phyloP scores from a whole-genome alignment of 2,113 vertebrate genomes.

The Trinectes maculatus region DNA sequence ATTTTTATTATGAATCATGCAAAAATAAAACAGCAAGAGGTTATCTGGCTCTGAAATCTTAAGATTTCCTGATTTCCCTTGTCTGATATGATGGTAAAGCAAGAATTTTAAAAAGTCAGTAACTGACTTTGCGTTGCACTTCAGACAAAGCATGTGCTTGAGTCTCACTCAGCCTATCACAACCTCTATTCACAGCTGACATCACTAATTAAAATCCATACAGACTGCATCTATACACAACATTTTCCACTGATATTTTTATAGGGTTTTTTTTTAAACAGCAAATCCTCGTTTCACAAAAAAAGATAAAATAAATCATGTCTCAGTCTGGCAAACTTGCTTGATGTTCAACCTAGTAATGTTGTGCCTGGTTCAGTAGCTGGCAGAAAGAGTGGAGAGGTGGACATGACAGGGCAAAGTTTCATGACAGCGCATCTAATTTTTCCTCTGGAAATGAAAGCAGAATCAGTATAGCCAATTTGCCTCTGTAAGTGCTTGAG shows the following conservation, averaged over 20 bases:
- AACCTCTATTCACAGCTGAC: constrained; percentile 5
- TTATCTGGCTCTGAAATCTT: neutral
- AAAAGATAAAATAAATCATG: no score
- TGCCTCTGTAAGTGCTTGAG: constrained; percentile 41
- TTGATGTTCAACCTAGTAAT: constrained; percentile 2
- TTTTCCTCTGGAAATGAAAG: constrained; percentile 17
- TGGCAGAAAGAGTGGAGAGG: neutral
- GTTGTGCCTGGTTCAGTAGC: constrained; percentile 9
- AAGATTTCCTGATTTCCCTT: neutral
- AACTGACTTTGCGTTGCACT: no score
- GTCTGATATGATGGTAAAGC: no score
- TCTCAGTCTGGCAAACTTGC: constrained; percentile 17
- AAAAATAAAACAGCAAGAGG: neutral
- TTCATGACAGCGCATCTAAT: constrained; percentile 49
- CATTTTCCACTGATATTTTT: no score
- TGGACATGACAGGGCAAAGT: neutral
- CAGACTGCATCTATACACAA: neutral
- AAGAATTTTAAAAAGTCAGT: no score
- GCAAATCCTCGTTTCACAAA: no score
- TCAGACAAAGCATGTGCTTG: no score
- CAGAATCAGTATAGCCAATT: constrained; percentile 39
- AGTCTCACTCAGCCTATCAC: constrained; percentile 10
- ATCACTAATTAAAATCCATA: constrained; percentile 22
- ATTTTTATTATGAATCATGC: neutral
- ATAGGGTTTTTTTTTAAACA: no score